Evolutionary conservation across 92 coral and sea anemone genomes (phyloP), one percentile per base, ranked within the genome.

Genomic region (Pocillopora meandrina): DNA sequence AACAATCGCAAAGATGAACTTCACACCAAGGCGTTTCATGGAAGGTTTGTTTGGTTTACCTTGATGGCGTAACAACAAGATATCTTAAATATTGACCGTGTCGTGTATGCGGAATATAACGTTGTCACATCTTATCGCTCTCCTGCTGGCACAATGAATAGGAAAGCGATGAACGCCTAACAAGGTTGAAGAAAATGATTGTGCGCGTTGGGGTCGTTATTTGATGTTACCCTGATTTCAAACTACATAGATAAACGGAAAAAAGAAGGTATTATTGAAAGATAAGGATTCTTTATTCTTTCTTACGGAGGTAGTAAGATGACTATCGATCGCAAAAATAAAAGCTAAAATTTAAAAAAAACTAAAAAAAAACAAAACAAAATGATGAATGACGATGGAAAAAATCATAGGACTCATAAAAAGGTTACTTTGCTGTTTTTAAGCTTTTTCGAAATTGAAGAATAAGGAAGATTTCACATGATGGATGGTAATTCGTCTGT

Each of bases 241-340:
- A 61, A 61, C 64, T 55, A 26, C 58, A 47, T 74, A 83, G 86
- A 83, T 83, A 83, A 83, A 83, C 72, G 72, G 59, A 72, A 74
- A 42, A 42, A 83, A 74, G 71, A 61, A 21, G 57, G 65, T 62
- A 49, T 83, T 83, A 83, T 83, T 83, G 72, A 83, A 49, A 83
- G 86, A 83, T 83, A 83, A 83, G 86, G 59, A 62, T 74, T 63
- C 72, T 83, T 59, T 83, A 83, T 74, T 83, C 86, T 83, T 26
- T 59, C 61, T 70, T 47, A 55, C 86, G 56, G 80, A 49, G 74
- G 71, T 13, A 73, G 23, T 56, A 72, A 52, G 69, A 62, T 21
- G 86, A 19, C 73, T 61, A 64, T 74, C 78, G 86, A 62, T 49
- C 64, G 21, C 2, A 49, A 61, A 63, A 17, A 42, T 42, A 42